Base-by-base conservation (phyloP, 2,797 vertebrate species). In the Karalla daura region DNA sequence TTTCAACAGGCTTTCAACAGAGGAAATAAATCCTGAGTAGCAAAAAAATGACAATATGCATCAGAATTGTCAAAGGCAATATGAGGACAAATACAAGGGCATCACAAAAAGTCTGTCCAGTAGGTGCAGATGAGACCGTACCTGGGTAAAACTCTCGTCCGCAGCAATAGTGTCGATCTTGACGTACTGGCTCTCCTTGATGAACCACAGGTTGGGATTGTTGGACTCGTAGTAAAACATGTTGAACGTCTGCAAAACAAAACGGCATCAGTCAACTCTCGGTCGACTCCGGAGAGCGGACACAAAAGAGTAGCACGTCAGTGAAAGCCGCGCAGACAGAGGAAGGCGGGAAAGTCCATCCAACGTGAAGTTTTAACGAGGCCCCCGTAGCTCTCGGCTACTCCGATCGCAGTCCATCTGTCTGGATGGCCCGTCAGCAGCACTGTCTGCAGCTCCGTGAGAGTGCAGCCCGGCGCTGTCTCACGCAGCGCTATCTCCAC, bases 151-250 rank as follows among this genome's bases (percentile, higher is more conserved):
- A 78, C 95, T 95, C 81, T 95, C 95, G 63, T 95, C 95, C 11
- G 94, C 95, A 10, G 95, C 95, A 4, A 95, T 95, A 1, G 94
- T 95, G 67, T 95, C 95, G 14, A 95, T 95, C 85, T 95, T 95
- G 51, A 93, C 82, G 12, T 95, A 95, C 70, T 95, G 94, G 67
- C 92, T 95, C 69, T 95, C 95, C 66, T 94, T 94, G 77, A 95
- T 94, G 62, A 93, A 94, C 93, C 93, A 94, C 78, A 95, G 64
- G 84, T 94, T 94, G 77, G 88, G 87, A 50, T 93, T 93, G 87
- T 95, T 94, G 50, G 94, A 95, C 77, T 95, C 94, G 1, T 92
- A 94, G 84, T 94, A 95, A 88, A 93, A 95, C 94, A 95, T 95
- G 87, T 95, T 95, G 83, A 95, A 95, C 5, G 95, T 95, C 92